Evolutionary conservation across 2,888 invertebrate genomes (phyloP).

Genomic region (Smittia aterrima): DNA sequence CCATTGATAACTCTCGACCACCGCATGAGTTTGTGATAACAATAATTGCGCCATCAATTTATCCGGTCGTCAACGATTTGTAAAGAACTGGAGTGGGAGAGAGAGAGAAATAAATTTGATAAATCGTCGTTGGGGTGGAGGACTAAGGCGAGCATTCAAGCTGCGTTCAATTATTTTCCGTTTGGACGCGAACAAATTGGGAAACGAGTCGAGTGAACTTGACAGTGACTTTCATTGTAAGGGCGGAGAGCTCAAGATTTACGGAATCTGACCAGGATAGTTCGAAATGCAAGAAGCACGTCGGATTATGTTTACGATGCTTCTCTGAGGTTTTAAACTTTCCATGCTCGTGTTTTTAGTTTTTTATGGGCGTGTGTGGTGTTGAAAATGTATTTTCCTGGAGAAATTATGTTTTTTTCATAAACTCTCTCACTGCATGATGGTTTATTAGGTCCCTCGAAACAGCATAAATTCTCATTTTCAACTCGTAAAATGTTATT

Average conservation of each 20-base stretch:
- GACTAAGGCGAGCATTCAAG: slow-evolving; percentile 20
- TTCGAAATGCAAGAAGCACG: too few species aligned
- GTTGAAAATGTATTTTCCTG: not conserved
- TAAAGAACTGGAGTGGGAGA: not conserved
- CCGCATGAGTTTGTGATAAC: slow-evolving; percentile 29
- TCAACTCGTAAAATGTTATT: slow-evolving; percentile 31
- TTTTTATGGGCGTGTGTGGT: not conserved
- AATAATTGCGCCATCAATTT: slow-evolving; percentile 34
- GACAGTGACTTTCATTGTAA: not conserved
- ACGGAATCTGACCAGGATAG: too few species aligned
- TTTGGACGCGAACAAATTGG: not conserved
- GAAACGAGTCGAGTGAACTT: not conserved
- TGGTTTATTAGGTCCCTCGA: slow-evolving; percentile 8
- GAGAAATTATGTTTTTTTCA: not conserved
- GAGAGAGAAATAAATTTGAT: slow-evolving; percentile 28
- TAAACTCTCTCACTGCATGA: not conserved
- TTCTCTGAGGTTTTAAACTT: too few species aligned
- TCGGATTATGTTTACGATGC: too few species aligned
- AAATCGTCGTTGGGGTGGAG: not conserved
- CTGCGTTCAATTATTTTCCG: slow-evolving; percentile 15
- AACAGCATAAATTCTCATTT: slow-evolving; percentile 36
- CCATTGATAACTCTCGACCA: not conserved
- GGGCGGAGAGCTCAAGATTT: too few species aligned
- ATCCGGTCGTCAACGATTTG: slow-evolving; percentile 9
- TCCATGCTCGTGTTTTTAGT: too few species aligned